Base-by-base conservation (phyloP, 2,113 vertebrate species). In the Grallaria varia region DNA sequence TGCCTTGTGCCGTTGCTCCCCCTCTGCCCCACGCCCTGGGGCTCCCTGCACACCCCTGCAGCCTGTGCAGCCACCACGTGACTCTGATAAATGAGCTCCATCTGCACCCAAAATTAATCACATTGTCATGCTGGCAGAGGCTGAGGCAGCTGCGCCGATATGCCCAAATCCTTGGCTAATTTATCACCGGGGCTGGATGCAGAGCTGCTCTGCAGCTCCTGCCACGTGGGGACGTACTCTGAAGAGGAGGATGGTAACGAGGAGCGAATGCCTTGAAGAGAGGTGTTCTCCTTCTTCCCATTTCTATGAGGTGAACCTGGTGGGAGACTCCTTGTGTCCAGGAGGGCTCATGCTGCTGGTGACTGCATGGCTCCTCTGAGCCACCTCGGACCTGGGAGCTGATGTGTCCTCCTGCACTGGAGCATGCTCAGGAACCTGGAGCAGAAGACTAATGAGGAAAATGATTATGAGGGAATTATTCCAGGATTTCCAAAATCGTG, bases 41-140 rank as follows among this genome's bases (percentile, higher is more conserved):
- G 33, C 73, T 87, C 77, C 55, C 63, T 0, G 0, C 75, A 73
- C 10, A 0, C 75, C 85, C 82, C 90, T 79, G 66, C 81, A 49
- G 67, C 81, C 88, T 12, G 5, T 15, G 0, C 3, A 4, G 21
- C 64, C 31, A 2, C 91, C 95, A 95, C 83, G 47, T 96, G 96
- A 84, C 56, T 63, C 73, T 95, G 96, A 96, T 85, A 95, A 96
- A 97, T 79, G 96, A 96, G 96, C 90, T 97, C 95, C 93, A 92
- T 96, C 92, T 67, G 92, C 90, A 78, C 94, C 83, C 95, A 87
- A 37, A 97, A 96, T 97, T 96, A 97, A 97, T 97, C 96, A 97
- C 87, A 55, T 90, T 97, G 97, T 92, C 95, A 83, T 76, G 89
- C 92, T 45, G 37, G 93, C 94, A 95, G 94, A 93, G 96, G 90